Conservation (phyloP, 1,140 invertebrate species). For the Drosophila subobscura region DNA sequence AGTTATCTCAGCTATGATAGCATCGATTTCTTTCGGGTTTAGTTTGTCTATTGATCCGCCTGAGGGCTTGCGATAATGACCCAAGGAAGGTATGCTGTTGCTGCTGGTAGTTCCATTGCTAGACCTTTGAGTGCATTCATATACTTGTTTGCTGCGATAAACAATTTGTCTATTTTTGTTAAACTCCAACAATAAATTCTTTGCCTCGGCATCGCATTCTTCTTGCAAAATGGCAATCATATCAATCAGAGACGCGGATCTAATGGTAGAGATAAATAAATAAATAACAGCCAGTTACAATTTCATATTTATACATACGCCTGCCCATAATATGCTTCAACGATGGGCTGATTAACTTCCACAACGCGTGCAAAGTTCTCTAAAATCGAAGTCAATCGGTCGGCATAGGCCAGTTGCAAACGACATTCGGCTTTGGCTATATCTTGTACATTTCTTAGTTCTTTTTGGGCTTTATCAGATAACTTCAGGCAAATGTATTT, state of each 20-base stretch:
- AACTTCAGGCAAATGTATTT: conserved; percentile 94
- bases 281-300: background rate
- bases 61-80: conserved; percentile 79
- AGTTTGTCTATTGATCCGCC: conserved; percentile 85
- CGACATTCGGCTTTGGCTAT: conserved; percentile 89
- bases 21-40: conserved; percentile 95
- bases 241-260: conserved; percentile 89
- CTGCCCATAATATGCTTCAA: conserved; percentile 96
- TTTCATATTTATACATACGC: conserved; percentile 29
- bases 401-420: conserved; percentile 91
- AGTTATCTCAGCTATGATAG: conserved; percentile 94
- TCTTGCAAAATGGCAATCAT: conserved; percentile 91
- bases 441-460: conserved; percentile 87
- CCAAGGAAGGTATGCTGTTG: conserved; percentile 72
- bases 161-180: conserved; percentile 89
- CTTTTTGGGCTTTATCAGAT: conserved; percentile 89
- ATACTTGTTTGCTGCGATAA: conserved; percentile 87
- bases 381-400: conserved; percentile 92
- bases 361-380: conserved; percentile 95
- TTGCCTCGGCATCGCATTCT: conserved; percentile 92
- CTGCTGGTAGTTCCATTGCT: conserved; percentile 51
- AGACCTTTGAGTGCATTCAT: conserved; percentile 85
- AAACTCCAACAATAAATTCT: conserved; percentile 91
- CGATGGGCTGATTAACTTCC: conserved; percentile 95
- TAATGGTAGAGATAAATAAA: background rate